These are phyloP conservation scores for Zaprionus davidi DNA, from an alignment of 1,140 invertebrate genomes.

Conservation along the genomic window DNA sequence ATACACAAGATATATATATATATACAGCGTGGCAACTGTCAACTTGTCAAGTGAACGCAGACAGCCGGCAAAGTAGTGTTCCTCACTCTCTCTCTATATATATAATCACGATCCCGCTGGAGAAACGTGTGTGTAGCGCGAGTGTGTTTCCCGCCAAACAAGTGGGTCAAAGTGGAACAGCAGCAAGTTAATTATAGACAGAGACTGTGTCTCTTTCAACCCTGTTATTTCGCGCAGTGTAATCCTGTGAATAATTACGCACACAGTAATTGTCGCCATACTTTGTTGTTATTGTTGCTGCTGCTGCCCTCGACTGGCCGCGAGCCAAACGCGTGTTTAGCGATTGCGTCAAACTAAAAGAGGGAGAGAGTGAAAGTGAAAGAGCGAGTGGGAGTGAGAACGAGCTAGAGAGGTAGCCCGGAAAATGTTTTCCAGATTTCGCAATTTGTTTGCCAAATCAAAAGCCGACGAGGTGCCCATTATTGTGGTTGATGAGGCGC, in stretches of 20 bases:
- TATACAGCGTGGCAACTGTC: conserved; percentile 54
- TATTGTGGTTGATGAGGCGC: conserved; percentile 57
- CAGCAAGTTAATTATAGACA: conserved; percentile 46
- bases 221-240: neutral
- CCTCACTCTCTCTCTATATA: conserved; percentile 22
- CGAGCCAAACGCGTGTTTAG: conserved; percentile 72
- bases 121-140: conserved; percentile 33
- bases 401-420: neutral
- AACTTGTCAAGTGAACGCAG: conserved; percentile 71
- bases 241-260: conserved; percentile 63
- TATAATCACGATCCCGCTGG: conserved; percentile 35
- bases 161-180: conserved; percentile 59
- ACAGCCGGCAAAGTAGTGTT: conserved; percentile 36
- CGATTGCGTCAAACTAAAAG: conserved; percentile 67
- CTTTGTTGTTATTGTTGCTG: conserved; percentile 6
- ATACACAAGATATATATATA: conserved; percentile 19
- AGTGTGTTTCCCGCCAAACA: conserved; percentile 31
- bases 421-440: conserved; percentile 80
- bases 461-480: conserved; percentile 64
- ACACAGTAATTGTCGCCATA: conserved; percentile 50
- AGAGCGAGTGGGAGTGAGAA: neutral
- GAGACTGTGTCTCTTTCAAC: conserved; percentile 24
- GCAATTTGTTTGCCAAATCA: conserved; percentile 77
- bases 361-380: conserved; percentile 24
- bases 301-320: conserved; percentile 47